Evolutionary conservation across 2,797 vertebrate genomes (phyloP), one percentile per base, ranked within the genome.

Genomic region (Schizothorax lantsangensis): DNA sequence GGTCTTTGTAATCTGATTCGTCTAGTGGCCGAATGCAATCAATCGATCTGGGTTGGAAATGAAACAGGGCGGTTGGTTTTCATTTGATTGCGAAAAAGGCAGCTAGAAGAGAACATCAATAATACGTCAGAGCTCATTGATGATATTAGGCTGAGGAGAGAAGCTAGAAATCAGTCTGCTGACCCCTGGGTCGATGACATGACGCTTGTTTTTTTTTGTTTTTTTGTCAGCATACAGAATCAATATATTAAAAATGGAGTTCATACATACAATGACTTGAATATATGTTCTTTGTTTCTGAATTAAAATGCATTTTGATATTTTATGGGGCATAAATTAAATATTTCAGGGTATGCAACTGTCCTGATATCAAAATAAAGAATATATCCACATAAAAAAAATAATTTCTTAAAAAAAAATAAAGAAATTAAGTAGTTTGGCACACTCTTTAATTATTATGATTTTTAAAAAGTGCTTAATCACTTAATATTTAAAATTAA

Each of bases 41-140:
- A 88, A 90, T 90, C 83, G 86, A 90, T 88, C 87, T 80, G 68
- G 33, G 83, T 69, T 89, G 87, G 87, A 88, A 88, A 90, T 89
- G 90, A 88, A 88, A 85, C 88, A 87, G 84, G 80, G 36, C 83
- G 90, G 90, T 85, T 88, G 77, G 86, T 80, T 84, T 91, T 92
- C 88, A 92, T 92, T 91, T 84, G 84, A 86, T 89, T 85, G 72
- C 43, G 66, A 68, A 78, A 86, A 87, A 83, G 79, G 62, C 52
- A 78, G 64, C 62, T 54, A 69, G 23, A 52, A 19, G 79, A 5
- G n/a, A 73, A 75, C 68, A 26, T 62, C 57, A 80, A 81, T 57
- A 47, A 52, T 62, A 36, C 33, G 33, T 84, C 30, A 75, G 64
- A 43, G 73, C 59, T 54, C 78, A 86, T 57, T 40, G 45, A 38